These are phyloP conservation scores for Cygnus atratus DNA, from an alignment of 2,113 vertebrate genomes.

Conservation along the genomic window DNA sequence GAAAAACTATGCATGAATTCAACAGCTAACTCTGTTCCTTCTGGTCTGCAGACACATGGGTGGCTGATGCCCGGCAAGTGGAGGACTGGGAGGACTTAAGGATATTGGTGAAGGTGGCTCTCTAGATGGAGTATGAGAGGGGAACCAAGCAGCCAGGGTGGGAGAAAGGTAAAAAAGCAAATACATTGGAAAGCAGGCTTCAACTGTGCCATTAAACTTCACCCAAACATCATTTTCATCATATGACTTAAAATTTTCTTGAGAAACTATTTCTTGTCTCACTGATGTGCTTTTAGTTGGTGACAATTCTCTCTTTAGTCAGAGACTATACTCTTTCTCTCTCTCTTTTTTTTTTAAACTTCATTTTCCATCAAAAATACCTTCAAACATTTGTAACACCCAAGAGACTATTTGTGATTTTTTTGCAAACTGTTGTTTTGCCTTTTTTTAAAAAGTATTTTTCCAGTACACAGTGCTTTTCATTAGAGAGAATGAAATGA, in stretches of 20 bases:
- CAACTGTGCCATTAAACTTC: neutral
- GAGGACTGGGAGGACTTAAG: neutral
- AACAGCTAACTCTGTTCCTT: neutral
- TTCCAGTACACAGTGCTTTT: neutral
- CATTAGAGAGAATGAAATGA: neutral
- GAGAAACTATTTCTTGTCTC: neutral
- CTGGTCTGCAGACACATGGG: neutral
- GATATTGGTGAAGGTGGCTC: neutral
- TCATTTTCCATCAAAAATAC: neutral
- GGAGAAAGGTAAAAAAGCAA: neutral
- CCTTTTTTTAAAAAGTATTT: neutral
- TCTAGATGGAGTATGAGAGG: neutral
- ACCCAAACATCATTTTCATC: neutral
- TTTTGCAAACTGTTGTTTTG: neutral
- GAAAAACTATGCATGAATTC: neutral
- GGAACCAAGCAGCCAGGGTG: neutral
- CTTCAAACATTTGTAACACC: neutral
- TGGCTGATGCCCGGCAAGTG: rapidly evolving
- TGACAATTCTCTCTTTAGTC: neutral
- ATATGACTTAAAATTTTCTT: neutral
- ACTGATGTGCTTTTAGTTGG: neutral
- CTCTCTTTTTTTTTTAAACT: neutral
- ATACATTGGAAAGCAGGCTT: neutral
- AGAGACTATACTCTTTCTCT: neutral
- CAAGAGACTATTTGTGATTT: neutral